phyloP scores from a whole-genome alignment of 2,113 vertebrate genomes.

The Heptranchias perlo region DNA sequence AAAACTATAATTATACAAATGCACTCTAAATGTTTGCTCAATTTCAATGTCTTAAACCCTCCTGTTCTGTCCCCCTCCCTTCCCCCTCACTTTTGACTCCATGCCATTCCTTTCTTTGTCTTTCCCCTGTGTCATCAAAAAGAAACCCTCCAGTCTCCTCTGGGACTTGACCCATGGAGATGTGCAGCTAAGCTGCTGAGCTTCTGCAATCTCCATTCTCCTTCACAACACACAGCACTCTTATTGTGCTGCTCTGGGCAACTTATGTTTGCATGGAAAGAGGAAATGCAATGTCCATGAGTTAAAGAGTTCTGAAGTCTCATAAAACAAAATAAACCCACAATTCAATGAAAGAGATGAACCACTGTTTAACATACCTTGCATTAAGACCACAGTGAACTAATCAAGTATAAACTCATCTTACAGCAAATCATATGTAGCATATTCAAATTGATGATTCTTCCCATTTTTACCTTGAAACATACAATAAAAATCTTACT shows the following conservation, averaged over 20 bases:
- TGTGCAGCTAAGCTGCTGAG: constrained; percentile 17
- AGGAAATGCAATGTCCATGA: background rate
- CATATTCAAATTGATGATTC: background rate
- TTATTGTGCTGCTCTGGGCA: background rate
- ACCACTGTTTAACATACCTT: background rate
- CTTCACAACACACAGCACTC: background rate
- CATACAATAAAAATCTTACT: background rate
- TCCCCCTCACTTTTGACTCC: background rate
- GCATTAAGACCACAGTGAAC: background rate
- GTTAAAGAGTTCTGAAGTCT: background rate
- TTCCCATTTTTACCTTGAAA: background rate
- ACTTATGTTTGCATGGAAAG: background rate
- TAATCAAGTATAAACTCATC: background rate
- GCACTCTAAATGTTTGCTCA: background rate
- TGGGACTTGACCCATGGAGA: background rate
- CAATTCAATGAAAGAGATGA: background rate
- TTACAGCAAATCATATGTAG: background rate
- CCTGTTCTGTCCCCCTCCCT: background rate
- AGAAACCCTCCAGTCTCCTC: background rate
- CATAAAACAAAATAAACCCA: background rate
- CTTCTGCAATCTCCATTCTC: background rate
- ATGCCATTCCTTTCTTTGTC: background rate
- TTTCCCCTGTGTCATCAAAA: background rate
- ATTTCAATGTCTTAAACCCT: background rate
- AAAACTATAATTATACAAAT: background rate